Evolutionary conservation across 2,113 vertebrate species (phyloP).

Genomic region (Leptocoma aspasia): DNA sequence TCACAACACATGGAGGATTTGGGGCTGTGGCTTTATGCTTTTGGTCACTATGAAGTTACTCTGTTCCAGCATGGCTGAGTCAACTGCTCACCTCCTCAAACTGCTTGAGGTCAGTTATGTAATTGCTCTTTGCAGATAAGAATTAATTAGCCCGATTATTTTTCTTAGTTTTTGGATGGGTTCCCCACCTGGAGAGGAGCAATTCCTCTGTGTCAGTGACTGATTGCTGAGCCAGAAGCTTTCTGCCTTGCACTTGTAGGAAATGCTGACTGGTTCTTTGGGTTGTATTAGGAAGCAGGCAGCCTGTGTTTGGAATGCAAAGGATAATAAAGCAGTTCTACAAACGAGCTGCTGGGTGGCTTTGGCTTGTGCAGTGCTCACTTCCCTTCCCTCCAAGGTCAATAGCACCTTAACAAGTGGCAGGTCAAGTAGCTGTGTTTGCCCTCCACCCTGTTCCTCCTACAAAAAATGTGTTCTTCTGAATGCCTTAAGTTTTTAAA

Average conservation of each 20-base stretch:
- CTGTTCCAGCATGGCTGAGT: rapidly evolving
- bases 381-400: not conserved
- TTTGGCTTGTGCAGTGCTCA: not conserved
- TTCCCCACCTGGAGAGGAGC: slow-evolving; percentile 94
- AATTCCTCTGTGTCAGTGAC: slow-evolving; percentile 91
- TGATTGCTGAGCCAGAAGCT: slow-evolving; percentile 88
- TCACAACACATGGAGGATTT: not conserved
- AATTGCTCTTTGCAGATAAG: slow-evolving; percentile 97
- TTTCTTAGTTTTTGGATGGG: slow-evolving; percentile 87
- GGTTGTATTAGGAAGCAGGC: slow-evolving; percentile 62
- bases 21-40: not conserved
- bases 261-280: not conserved
- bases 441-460: not conserved
- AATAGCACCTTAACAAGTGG: rapidly evolving
- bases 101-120: slow-evolving; percentile 82
- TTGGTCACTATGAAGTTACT: not conserved
- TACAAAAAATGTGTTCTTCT: rapidly evolving
- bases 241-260: not conserved
- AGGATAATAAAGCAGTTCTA: slow-evolving; percentile 65
- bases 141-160: slow-evolving; percentile 98
- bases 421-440: not conserved
- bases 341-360: not conserved
- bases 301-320: slow-evolving; percentile 59
- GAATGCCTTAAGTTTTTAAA: not conserved
- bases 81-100: rapidly evolving